These are phyloP conservation scores for Centroberyx gerrardi DNA, from an alignment of 2,797 vertebrate species.

Conservation along the genomic window DNA sequence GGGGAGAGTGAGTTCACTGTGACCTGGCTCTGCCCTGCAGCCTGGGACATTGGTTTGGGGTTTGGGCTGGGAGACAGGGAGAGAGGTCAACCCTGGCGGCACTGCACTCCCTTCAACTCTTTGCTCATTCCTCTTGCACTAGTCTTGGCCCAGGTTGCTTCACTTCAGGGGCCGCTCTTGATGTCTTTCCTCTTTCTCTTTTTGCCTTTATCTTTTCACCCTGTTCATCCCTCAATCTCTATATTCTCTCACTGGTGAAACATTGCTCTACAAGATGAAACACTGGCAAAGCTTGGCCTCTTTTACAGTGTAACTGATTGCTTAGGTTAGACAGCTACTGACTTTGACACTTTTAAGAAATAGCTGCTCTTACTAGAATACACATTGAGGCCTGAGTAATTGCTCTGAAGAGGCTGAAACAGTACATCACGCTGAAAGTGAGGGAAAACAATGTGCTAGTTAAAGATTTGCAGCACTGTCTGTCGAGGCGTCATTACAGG, in stretches of 20 bases:
- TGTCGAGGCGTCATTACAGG: conserved; percentile 31
- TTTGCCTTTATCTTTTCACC: neutral
- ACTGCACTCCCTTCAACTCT: conserved; percentile 22
- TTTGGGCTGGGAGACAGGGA: conserved; percentile 39
- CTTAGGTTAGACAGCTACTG: neutral
- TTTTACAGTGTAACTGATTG: neutral
- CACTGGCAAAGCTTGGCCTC: neutral
- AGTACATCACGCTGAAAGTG: neutral
- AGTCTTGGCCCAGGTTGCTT: conserved; percentile 14
- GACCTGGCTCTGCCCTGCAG: conserved; percentile 58
- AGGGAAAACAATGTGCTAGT: neutral
- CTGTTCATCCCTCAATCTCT: neutral
- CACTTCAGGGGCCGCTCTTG: conserved; percentile 2
- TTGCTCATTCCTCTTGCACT: conserved; percentile 12
- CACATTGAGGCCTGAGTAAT: neutral
- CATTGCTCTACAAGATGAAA: neutral
- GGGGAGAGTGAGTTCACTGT: conserved; percentile 66
- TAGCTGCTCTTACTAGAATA: neutral
- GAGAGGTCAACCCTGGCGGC: conserved; percentile 52
- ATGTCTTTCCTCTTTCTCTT: conserved; percentile 3
- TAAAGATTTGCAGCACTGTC: conserved; percentile 23
- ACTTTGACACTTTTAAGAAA: neutral
- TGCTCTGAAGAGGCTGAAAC: neutral
- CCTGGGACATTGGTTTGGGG: conserved; percentile 51
- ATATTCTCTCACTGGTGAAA: neutral